A percentile compares a stretch with the other conserved stretches of the same genome.
Evolutionary conservation across 37 sponge, comb jelly and placozoan species (phyloP).

Genomic region (Bolinopsis microptera): DNA sequence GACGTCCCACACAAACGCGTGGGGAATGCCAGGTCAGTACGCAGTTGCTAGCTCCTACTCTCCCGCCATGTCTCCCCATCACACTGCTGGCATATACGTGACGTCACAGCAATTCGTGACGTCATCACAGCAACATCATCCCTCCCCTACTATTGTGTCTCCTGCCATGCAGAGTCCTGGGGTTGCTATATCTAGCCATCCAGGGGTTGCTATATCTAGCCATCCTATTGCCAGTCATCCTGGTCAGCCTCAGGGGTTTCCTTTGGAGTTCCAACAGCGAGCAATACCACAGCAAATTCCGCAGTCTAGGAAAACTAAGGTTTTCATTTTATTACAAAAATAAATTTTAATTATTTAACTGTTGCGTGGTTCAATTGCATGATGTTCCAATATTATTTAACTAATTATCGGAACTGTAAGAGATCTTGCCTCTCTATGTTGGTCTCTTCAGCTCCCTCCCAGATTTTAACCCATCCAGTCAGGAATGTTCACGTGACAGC

Average conservation of each 20-base stretch:
- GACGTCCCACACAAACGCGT: neutral
- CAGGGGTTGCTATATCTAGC: no score
- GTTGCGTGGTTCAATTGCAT: neutral
- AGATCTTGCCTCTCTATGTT: no score
- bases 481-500: neutral
- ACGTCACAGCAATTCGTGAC: constrained; percentile 25
- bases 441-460: no score
- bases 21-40: constrained; percentile 33
- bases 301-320: neutral
- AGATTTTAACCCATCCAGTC: no score
- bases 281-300: no score
- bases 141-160: neutral
- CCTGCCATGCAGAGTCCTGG: neutral
- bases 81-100: neutral
- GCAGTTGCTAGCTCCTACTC: neutral
- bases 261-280: neutral
- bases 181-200: no score
- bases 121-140: constrained; percentile 42
- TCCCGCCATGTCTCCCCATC: constrained; percentile 8
- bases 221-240: no score
- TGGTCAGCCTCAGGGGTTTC: neutral
- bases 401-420: no score
- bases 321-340: no score
- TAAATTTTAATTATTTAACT: neutral
- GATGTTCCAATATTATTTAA: no score